Conservation (phyloP, 2,797 vertebrate species). For the Buceros bicornis region DNA sequence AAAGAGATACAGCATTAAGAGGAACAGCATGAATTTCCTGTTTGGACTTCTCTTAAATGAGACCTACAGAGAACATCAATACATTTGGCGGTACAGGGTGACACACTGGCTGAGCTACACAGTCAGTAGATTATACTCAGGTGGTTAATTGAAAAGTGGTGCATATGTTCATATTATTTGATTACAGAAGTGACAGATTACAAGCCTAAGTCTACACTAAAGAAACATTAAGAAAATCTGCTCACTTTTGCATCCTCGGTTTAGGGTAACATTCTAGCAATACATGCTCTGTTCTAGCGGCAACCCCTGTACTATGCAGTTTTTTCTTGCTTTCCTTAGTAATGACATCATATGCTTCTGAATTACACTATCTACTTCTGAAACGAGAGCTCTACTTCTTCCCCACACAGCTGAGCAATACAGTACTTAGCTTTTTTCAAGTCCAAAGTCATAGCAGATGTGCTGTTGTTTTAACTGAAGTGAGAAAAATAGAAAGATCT, state of each 20-base stretch:
- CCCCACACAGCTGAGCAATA: not conserved
- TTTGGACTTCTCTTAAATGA: not conserved
- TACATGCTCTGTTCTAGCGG: not conserved
- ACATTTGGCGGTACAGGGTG: not conserved
- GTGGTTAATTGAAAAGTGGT: not conserved
- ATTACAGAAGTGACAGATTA: not conserved
- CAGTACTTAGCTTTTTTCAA: not conserved
- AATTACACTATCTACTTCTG: not conserved
- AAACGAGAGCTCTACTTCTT: not conserved
- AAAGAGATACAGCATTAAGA: not conserved
- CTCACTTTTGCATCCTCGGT: not conserved
- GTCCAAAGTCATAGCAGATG: not conserved
- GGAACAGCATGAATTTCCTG: not conserved
- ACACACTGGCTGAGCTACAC: fast-evolving
- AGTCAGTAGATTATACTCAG: not conserved
- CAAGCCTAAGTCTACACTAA: not conserved
- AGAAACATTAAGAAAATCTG: not conserved
- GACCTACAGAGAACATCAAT: not conserved
- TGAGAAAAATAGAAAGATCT: not conserved
- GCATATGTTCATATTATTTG: not conserved
- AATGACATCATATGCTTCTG: not conserved
- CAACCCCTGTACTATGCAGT: not conserved
- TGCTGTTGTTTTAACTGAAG: slow-evolving; percentile 15
- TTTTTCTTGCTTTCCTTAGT: not conserved
- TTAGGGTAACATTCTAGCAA: not conserved